A percentile compares a stretch with the other conserved stretches of the same genome.
phyloP scores from a whole-genome alignment of 1,140 invertebrate species.

The Sarcophaga bullata region DNA sequence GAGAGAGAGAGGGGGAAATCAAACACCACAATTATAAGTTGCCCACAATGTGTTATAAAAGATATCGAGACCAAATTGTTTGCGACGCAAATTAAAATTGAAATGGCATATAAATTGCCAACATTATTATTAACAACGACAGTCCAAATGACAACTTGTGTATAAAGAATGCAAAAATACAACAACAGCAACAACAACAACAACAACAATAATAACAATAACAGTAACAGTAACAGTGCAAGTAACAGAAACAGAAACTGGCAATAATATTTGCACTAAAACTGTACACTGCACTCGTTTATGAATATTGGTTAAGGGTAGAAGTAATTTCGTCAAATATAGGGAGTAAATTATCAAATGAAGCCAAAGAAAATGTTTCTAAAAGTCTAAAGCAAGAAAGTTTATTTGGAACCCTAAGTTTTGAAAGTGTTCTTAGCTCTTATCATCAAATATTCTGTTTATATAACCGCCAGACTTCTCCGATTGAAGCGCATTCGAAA shows the following conservation, averaged over 20 bases:
- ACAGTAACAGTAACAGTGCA: no score
- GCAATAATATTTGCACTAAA: not conserved
- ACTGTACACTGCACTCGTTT: constrained; percentile 4
- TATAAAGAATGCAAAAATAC: constrained; percentile 19
- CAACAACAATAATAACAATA: not conserved
- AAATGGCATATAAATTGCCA: constrained; percentile 26
- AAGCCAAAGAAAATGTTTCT: no score
- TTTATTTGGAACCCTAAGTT: no score
- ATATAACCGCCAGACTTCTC: no score
- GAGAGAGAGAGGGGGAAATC: not conserved
- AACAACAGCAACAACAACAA: not conserved
- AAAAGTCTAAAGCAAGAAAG: no score
- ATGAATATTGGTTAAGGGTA: not conserved
- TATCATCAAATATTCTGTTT: no score
- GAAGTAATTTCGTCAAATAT: not conserved
- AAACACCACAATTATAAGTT: constrained; percentile 19
- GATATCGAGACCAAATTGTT: constrained; percentile 26
- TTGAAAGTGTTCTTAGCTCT: no score
- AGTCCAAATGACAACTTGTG: constrained; percentile 17
- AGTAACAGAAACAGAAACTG: no score
- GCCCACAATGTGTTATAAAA: constrained; percentile 26
- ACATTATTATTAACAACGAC: constrained; percentile 26
- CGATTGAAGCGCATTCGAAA: no score
- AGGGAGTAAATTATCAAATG: no score
- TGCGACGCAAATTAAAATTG: constrained; percentile 26